phyloP scores from a whole-genome alignment of 53 echinoderm and acorn worm genomes.

The Pentamera pediparva region DNA sequence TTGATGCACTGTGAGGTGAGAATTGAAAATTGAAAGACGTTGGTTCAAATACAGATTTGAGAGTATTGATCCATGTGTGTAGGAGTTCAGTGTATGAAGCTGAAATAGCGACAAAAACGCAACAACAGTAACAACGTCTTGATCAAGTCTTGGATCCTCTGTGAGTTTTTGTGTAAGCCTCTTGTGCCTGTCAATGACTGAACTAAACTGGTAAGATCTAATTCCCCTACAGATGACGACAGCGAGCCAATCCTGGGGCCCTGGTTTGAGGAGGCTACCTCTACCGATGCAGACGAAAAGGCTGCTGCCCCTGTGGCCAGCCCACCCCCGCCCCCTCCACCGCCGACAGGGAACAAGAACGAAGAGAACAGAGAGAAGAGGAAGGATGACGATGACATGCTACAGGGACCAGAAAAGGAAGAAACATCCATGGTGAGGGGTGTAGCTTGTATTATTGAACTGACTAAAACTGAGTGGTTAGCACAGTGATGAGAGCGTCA shows the following conservation, averaged over 20 bases:
- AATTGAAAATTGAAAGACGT: no score
- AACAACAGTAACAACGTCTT: no score
- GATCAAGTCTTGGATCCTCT: no score
- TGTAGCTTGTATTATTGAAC: background rate
- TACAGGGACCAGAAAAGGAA: slow-evolving; percentile 64
- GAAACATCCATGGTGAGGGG: slow-evolving; percentile 67
- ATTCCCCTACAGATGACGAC: slow-evolving; percentile 70
- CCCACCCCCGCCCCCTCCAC: slow-evolving; percentile 78
- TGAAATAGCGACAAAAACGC: no score
- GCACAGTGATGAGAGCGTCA: no score
- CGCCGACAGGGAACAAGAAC: slow-evolving; percentile 58
- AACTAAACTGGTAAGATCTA: background rate
- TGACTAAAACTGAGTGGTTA: no score
- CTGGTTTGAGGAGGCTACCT: slow-evolving; percentile 92
- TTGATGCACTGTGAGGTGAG: no score
- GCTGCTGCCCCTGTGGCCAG: slow-evolving; percentile 45
- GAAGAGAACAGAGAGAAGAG: slow-evolving; percentile 47
- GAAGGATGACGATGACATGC: slow-evolving; percentile 34
- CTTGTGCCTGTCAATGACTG: no score
- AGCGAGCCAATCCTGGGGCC: slow-evolving; percentile 97
- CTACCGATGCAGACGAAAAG: slow-evolving; percentile 82
- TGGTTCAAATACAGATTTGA: no score
- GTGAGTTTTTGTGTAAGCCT: no score
- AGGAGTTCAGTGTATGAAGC: no score
- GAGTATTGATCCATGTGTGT: no score